Evolutionary conservation across 1,140 invertebrate species (phyloP), one percentile per base, ranked within the genome.

Genomic region (Philopotamus ludificatus): DNA sequence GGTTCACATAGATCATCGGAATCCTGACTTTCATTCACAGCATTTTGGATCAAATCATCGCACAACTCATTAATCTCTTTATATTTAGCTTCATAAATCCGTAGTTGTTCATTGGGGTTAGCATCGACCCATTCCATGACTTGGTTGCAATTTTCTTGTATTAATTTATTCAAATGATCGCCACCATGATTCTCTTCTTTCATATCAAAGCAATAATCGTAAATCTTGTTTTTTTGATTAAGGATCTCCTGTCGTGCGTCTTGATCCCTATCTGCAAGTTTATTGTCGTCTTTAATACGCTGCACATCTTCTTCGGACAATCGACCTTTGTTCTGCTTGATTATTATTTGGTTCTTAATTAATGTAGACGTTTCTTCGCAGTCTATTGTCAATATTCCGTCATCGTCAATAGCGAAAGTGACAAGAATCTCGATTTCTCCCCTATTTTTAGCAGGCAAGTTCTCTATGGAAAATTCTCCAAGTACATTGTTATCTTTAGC

Each of bases 401-500:
- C 89, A 1, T 86, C 86, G 70, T 88, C 86, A 39, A 88, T 73
- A 67, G 87, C 85, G 68, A 88, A 87, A n/a, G 79, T 81, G 2
- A 82, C 79, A 61, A 84, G 81, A 72, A 91, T 87, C 74, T 90
- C 84, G 0, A 88, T 82, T 0, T 83, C 75, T 18, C 82, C 83
- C 18, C 81, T 74, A 0, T 82, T 82, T 7, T 82, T 82, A 2
- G 83, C 82, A n/a, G 79, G 76, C 15, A 82, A 81, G 1, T 78
- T 79, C 20, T 73, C 73, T 2, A 82, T 68, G 66, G 92, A 86
- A 70, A 93, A 93, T 67, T 85, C 89, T 20, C 91, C 91, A 0
- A 93, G 79, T 4, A 89, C 73, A 71, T 93, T 90, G 74, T 91
- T 91, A 70, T 91, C 87, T 66, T 85, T 88, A 0, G 89, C 90